Evolutionary conservation across 2,888 invertebrate species (phyloP), one percentile per base, ranked within the genome.

Genomic region (Nyleta sp.): DNA sequence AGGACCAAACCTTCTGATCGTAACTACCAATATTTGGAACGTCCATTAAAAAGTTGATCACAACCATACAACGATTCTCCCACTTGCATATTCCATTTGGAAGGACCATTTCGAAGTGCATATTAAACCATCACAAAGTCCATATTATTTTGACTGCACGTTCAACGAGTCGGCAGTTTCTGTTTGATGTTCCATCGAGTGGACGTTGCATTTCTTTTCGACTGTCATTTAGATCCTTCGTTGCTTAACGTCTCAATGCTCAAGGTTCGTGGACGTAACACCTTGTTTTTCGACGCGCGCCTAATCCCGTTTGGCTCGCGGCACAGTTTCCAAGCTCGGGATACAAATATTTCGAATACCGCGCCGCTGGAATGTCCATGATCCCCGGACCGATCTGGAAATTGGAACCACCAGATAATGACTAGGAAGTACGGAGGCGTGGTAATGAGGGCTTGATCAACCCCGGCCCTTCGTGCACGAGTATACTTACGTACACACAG

Each of bases 371-470:
- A 87, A 87, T 86, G 85, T 80, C 78, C 82, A 67, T 82, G 71
- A 78, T 80, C 82, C 84, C 67, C 77, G 80, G 81, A 71, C 82
- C 83, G 82, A 86, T 86, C 83, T 81, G 78, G 78, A 79, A 76
- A 86, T 87, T 85, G 82, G 85, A 83, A 86, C 84, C 85, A 87
- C 84, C 85, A 84, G 83, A 85, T 87, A 87, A 88, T 87, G 85
- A 87, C 86, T 87, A 87, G 87, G 86, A 87, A 87, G 85, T 87
- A 82, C 44, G 81, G 80, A 83, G 87, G 88, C 87, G 88, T 86
- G 87, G 88, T 88, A 86, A 88, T 87, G 87, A 88, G 85, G 83
- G 84, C 83, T 81, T 81, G 81, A 80, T 81, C 80, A 80, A 40
- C 44, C 53, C 55, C 10, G 55, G 38, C 57, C 18, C 8, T 11